phyloP scores from a whole-genome alignment of 2,797 vertebrate species.

The Bufotes viridis region DNA sequence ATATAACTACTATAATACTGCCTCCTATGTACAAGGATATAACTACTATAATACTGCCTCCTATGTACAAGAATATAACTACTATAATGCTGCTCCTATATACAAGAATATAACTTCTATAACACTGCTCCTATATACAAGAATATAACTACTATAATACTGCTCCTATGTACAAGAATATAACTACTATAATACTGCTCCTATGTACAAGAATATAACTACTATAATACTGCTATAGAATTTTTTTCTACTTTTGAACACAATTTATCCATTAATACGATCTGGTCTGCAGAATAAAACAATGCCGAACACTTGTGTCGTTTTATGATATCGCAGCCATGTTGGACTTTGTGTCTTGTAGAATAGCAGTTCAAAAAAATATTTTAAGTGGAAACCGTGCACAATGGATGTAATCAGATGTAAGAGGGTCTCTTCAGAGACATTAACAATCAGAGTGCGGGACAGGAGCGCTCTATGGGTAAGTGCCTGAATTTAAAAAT shows the following conservation, averaged over 20 bases:
- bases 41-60: too few species aligned
- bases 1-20: neutral
- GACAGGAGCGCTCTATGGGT: neutral
- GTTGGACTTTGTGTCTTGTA: neutral
- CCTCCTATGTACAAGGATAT: neutral
- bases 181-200: neutral
- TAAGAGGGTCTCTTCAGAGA: slow-evolving; percentile 24
- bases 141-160: slow-evolving; percentile 5
- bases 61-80: slow-evolving; percentile 1
- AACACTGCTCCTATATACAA: neutral
- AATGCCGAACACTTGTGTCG: neutral
- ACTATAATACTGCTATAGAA: neutral
- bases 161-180: neutral
- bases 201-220: slow-evolving; percentile 10
- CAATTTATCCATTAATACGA: neutral
- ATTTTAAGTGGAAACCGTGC: slow-evolving; percentile 1
- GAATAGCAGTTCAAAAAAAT: neutral
- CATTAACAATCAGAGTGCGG: slow-evolving; percentile 16
- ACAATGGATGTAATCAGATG: slow-evolving; percentile 43
- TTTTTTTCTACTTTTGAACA: too few species aligned
- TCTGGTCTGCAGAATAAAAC: neutral
- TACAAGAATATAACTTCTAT: slow-evolving; percentile 11
- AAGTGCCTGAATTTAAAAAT: slow-evolving; percentile 3
- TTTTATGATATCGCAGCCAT: neutral
- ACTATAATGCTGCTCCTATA: neutral